Evolutionary conservation across 2,113 vertebrate species (phyloP).

Genomic region (Pongo pygmaeus): DNA sequence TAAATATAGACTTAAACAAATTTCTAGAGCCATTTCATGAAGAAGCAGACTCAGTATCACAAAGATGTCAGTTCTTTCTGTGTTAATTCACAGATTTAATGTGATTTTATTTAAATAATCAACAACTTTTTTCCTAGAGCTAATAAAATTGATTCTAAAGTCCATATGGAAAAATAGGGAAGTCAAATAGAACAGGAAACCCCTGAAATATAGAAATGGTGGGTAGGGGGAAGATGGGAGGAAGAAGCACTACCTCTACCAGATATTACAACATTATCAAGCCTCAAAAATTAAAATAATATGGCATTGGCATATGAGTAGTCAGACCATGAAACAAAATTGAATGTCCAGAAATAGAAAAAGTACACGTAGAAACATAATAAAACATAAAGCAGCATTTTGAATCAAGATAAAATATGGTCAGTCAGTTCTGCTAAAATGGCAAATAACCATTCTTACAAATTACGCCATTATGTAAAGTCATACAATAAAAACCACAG

Average conservation of each 20-base stretch:
- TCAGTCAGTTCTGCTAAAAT: background rate
- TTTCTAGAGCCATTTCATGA: background rate
- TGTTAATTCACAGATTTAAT: constrained; percentile 12
- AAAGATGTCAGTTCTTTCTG: background rate
- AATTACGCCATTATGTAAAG: background rate
- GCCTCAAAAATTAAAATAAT: constrained; percentile 24
- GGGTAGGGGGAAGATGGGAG: background rate
- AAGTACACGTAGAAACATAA: background rate
- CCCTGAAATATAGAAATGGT: background rate
- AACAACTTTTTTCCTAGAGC: background rate
- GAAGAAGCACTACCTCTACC: background rate
- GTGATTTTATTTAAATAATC: background rate
- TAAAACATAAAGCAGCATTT: background rate
- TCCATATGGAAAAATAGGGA: constrained; percentile 10
- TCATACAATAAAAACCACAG: background rate
- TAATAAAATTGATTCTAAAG: constrained; percentile 16
- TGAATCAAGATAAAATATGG: background rate
- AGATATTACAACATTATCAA: background rate
- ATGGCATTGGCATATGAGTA: background rate
- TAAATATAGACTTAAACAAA: background rate
- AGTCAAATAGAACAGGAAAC: background rate
- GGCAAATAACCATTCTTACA: background rate
- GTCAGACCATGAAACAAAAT: background rate
- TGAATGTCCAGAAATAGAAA: background rate
- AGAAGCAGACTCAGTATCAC: background rate